phyloP scores from a whole-genome alignment of 2,113 vertebrate genomes.

The Bambusicola thoracicus region DNA sequence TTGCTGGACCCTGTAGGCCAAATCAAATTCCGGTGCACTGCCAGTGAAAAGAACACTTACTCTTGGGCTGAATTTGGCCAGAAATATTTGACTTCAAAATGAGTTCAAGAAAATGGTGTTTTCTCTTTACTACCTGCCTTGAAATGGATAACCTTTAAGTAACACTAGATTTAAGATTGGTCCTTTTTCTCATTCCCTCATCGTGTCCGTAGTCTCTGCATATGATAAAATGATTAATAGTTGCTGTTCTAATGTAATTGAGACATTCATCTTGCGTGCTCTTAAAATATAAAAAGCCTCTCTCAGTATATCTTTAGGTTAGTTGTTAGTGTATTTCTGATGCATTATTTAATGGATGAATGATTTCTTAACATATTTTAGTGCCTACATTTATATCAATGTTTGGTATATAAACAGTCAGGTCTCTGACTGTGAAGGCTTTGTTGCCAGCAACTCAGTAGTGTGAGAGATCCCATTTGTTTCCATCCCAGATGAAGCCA shows the following conservation, averaged over 20 bases:
- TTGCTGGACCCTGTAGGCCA: neutral
- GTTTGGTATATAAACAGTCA: conserved; percentile 18
- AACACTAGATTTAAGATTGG: neutral
- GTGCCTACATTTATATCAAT: conserved; percentile 4
- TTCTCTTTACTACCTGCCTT: neutral
- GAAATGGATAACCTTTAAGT: neutral
- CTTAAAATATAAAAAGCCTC: neutral
- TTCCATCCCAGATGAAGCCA: neutral
- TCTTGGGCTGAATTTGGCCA: neutral
- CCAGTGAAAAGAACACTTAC: neutral
- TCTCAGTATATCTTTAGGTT: neutral
- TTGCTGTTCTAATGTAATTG: neutral
- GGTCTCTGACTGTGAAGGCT: neutral
- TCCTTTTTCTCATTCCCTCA: neutral
- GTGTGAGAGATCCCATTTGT: neutral
- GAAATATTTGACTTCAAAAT: neutral
- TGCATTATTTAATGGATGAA: conserved; percentile 59
- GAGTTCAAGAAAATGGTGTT: neutral
- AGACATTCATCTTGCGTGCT: neutral
- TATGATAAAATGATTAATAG: neutral
- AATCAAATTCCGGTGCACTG: neutral
- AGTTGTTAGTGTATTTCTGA: conserved; percentile 1
- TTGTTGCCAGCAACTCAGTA: neutral
- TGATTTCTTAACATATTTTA: conserved; percentile 42
- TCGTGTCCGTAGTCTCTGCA: neutral